Conservation (phyloP, 2,888 invertebrate genomes). For the Deilephila porcellus region DNA sequence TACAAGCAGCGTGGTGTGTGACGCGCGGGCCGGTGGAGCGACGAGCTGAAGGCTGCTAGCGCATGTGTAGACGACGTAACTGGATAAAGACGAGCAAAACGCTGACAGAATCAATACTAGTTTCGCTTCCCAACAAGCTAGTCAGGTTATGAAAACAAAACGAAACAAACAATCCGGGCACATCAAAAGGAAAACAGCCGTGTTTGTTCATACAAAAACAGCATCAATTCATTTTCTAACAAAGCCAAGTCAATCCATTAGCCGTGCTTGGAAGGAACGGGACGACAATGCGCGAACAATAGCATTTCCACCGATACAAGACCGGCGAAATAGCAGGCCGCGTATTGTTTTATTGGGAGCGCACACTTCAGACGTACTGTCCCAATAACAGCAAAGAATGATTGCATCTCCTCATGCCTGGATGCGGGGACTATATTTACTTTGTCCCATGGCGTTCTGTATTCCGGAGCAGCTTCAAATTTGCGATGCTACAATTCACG, state of each 20-base stretch:
- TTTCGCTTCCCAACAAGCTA: background rate
- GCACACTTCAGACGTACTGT: constrained; percentile 12
- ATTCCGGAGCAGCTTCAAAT: background rate
- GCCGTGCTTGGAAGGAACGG: constrained; percentile 27
- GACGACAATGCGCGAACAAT: constrained; percentile 29
- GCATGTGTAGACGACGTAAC: background rate
- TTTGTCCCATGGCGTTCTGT: background rate
- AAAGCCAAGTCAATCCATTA: constrained; percentile 33
- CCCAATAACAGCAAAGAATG: background rate
- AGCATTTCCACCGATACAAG: constrained; percentile 30
- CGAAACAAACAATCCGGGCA: constrained; percentile 16
- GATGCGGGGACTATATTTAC: background rate
- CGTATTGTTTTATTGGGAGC: constrained; percentile 19
- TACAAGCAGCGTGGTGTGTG: background rate
- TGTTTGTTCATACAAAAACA: constrained; percentile 27
- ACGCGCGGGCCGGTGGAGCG: constrained; percentile 8
- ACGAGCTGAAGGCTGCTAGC: background rate
- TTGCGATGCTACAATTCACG: no score
- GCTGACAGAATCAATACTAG: background rate
- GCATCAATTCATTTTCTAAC: constrained; percentile 31
- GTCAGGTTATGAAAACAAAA: constrained; percentile 11
- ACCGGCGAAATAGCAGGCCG: constrained; percentile 3
- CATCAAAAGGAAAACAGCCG: constrained; percentile 29
- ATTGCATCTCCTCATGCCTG: background rate
- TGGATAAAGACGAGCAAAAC: background rate